phyloP scores from a whole-genome alignment of 2,797 vertebrate genomes.

The Coccyzus lansbergi region DNA sequence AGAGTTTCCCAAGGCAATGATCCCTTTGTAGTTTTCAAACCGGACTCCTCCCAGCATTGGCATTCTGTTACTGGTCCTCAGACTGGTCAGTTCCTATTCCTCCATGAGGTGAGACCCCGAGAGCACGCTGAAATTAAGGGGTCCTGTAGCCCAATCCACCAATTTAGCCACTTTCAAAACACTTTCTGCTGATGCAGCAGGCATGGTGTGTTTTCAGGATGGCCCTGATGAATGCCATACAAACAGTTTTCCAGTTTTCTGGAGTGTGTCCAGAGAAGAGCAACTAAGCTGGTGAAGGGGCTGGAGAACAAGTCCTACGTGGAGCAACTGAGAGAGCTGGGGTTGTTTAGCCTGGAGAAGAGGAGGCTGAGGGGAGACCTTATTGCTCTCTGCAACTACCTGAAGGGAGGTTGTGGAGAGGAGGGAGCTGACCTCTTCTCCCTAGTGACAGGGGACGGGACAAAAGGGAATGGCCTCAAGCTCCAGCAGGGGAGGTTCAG shows the following conservation, averaged over 20 bases:
- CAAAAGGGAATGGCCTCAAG: too few relatives aligned
- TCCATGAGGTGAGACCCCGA: not conserved
- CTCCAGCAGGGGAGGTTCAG: too few relatives aligned
- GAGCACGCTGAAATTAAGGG: not conserved
- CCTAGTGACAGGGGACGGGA: too few relatives aligned
- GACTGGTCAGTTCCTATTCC: not conserved
- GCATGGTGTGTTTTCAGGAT: not conserved
- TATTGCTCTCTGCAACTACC: too few relatives aligned
- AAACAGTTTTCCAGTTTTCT: not conserved
- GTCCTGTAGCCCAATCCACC: not conserved
- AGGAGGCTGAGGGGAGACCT: too few relatives aligned
- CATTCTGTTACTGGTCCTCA: not conserved
- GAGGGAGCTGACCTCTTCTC: too few relatives aligned
- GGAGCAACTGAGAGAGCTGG: too few relatives aligned
- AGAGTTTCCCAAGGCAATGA: not conserved
- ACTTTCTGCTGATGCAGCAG: not conserved
- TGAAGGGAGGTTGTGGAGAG: too few relatives aligned
- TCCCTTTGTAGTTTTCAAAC: not conserved
- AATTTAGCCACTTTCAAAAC: not conserved
- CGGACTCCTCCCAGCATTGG: not conserved
- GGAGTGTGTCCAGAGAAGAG: too few relatives aligned
- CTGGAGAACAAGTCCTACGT: too few relatives aligned
- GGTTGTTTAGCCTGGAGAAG: too few relatives aligned
- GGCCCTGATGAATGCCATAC: not conserved
- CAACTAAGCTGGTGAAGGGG: too few relatives aligned